Evolutionary conservation across 2,888 invertebrate species (phyloP).

Genomic region (Abscondita cerata): DNA sequence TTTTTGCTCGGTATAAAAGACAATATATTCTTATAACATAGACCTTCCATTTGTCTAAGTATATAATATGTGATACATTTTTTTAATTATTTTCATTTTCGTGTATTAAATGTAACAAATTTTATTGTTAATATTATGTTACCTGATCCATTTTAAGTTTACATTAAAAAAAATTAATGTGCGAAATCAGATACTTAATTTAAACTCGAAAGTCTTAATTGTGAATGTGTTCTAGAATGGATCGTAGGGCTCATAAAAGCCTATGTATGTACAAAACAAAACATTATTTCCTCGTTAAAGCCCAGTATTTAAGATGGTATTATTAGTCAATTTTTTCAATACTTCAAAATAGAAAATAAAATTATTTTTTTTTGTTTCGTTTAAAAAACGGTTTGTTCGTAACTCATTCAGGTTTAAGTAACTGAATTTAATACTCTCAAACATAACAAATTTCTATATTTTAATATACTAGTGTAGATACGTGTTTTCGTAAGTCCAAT

Average conservation of each 20-base stretch:
- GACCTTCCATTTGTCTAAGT: not conserved
- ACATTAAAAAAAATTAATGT: not conserved
- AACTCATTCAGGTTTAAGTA: conserved; percentile 9
- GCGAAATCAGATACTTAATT: conserved; percentile 4
- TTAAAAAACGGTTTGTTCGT: not conserved
- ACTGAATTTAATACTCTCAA: conserved; percentile 28
- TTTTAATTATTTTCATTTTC: not conserved
- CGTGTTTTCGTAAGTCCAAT: conserved; percentile 28
- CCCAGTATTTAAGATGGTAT: conserved; percentile 26
- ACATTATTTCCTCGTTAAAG: not conserved
- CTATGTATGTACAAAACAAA: not conserved
- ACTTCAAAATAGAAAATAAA: not conserved
- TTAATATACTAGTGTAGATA: conserved; percentile 35
- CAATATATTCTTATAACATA: not conserved
- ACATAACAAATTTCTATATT: conserved; percentile 34
- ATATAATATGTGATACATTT: conserved; percentile 1
- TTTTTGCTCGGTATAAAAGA: conserved; percentile 1
- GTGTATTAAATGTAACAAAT: not conserved
- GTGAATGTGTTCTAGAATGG: conserved; percentile 3
- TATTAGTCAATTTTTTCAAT: conserved; percentile 15
- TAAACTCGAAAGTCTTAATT: not conserved
- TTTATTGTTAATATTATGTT: conserved; percentile 11
- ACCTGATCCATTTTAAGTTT: conserved; percentile 12
- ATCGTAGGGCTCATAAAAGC: not conserved
- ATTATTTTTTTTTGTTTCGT: not conserved